phyloP scores from a whole-genome alignment of 2,113 vertebrate species.

The Semnornis frantzii region DNA sequence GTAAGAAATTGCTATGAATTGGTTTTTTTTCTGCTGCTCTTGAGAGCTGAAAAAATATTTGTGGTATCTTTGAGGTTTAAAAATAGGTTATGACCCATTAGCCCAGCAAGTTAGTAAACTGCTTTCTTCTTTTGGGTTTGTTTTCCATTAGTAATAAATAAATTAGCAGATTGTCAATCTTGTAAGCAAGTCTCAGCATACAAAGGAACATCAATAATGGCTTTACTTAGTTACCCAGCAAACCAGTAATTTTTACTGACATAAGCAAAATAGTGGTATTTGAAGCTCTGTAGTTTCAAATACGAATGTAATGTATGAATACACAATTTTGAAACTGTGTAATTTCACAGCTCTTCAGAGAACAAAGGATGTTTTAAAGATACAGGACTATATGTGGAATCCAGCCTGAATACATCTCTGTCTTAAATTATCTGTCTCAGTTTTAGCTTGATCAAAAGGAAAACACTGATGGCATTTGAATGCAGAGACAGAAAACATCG shows the following conservation, averaged over 20 bases:
- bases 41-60: not conserved
- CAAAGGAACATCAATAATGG: not conserved
- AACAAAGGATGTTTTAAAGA: not conserved
- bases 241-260: not conserved
- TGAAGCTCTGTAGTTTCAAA: not conserved
- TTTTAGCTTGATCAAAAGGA: not conserved
- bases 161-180: not conserved
- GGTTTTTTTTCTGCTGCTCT: not conserved
- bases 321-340: not conserved
- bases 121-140: not conserved
- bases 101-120: not conserved
- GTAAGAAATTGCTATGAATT: not conserved
- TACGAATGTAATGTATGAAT: not conserved
- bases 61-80: not conserved
- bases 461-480: not conserved
- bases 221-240: not conserved
- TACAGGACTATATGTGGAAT: not conserved
- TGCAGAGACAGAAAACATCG: not conserved
- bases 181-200: not conserved
- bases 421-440: not conserved
- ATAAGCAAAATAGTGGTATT: not conserved
- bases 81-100: not conserved
- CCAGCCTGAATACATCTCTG: not conserved
- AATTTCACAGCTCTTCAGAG: not conserved
- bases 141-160: not conserved